Evolutionary conservation across 2,888 invertebrate species (phyloP).

Genomic region (Folsomia manolachei): DNA sequence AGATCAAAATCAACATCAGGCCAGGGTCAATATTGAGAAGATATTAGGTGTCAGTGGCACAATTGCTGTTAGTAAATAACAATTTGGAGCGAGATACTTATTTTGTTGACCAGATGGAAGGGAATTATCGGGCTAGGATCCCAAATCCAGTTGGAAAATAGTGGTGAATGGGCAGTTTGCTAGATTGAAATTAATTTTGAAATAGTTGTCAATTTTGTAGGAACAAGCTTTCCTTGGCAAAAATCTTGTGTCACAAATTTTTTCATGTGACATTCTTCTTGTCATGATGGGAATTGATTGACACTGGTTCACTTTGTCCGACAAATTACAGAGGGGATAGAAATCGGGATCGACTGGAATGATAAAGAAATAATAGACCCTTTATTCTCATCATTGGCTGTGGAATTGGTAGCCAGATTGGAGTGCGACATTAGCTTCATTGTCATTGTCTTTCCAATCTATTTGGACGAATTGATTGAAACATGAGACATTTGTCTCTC

Average conservation of each 20-base stretch:
- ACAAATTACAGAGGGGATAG: not conserved
- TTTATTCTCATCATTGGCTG: too few relatives aligned
- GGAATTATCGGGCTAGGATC: too few relatives aligned
- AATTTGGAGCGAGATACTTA: not conserved
- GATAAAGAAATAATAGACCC: too few relatives aligned
- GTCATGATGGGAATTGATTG: too few relatives aligned
- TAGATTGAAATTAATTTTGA: too few relatives aligned
- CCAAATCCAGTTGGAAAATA: too few relatives aligned
- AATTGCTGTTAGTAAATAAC: not conserved
- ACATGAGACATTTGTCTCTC: not conserved
- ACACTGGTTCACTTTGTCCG: not conserved
- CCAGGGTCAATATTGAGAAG: not conserved
- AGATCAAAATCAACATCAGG: conserved; percentile 6
- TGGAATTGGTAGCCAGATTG: too few relatives aligned
- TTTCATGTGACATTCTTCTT: too few relatives aligned
- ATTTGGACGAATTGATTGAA: not conserved
- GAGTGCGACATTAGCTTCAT: not conserved
- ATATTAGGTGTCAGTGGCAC: not conserved
- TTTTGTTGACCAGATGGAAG: not conserved
- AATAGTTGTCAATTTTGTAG: too few relatives aligned
- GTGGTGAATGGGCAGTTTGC: too few relatives aligned
- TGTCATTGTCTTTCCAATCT: not conserved
- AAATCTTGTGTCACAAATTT: too few relatives aligned
- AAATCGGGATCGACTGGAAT: not conserved
- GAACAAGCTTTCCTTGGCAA: too few relatives aligned